phyloP scores from a whole-genome alignment of 2,113 vertebrate species.

The Myrmophylax atrothorax region DNA sequence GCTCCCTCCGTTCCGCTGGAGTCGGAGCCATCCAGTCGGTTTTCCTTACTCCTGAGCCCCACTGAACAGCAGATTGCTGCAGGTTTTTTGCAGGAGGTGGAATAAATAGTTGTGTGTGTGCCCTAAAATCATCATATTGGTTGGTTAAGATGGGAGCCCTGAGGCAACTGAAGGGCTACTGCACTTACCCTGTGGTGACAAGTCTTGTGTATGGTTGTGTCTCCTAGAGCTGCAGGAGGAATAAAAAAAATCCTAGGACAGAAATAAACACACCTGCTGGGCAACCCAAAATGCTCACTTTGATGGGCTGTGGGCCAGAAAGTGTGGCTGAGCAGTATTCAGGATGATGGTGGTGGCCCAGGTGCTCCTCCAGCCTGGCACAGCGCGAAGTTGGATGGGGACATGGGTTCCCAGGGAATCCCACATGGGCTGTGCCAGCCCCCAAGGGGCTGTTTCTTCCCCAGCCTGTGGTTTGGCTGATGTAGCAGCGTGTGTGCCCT shows the following conservation, averaged over 20 bases:
- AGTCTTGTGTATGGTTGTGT: fast-evolving
- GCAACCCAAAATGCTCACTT: not conserved
- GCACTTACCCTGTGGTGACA: not conserved
- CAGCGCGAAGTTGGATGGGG: fast-evolving
- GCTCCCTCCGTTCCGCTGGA: not conserved
- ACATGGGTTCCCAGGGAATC: not conserved
- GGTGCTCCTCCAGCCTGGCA: not conserved
- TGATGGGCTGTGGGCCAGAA: fast-evolving
- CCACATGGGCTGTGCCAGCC: not conserved
- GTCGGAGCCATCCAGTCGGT: not conserved
- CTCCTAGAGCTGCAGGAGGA: not conserved
- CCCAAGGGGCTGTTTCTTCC: not conserved
- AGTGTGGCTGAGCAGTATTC: not conserved
- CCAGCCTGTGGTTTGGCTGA: not conserved
- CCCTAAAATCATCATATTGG: not conserved
- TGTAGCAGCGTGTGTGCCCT: fast-evolving
- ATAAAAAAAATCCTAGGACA: not conserved
- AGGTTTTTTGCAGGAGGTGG: not conserved
- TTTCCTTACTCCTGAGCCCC: not conserved
- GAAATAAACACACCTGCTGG: not conserved
- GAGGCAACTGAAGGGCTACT: not conserved
- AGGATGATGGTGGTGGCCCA: not conserved
- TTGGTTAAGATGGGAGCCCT: not conserved
- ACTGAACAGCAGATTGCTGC: not conserved
- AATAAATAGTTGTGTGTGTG: not conserved